phyloP scores from a whole-genome alignment of 2,888 invertebrate species.

The Ischnura elegans region DNA sequence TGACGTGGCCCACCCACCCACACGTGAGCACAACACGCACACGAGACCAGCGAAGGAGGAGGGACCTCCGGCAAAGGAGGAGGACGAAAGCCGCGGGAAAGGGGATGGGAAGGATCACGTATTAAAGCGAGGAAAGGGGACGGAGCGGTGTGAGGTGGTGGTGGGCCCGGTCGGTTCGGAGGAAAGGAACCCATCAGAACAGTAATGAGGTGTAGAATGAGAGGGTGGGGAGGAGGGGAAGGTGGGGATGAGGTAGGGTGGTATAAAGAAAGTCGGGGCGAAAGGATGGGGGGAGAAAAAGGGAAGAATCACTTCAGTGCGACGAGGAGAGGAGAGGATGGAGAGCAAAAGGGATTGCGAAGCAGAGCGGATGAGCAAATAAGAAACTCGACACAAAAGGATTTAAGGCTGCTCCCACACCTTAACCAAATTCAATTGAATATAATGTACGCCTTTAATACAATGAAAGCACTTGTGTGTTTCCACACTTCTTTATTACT shows the following conservation, averaged over 20 bases:
- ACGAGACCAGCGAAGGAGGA: background rate
- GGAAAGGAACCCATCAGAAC: constrained; percentile 56
- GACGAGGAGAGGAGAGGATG: background rate
- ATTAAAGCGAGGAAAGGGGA: background rate
- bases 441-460: too few species aligned
- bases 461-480: too few species aligned
- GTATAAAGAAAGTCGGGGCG: too few species aligned
- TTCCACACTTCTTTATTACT: too few species aligned
- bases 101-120: background rate
- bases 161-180: background rate
- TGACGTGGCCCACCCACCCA: constrained; percentile 60
- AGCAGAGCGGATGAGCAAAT: background rate
- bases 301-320: background rate
- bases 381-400: background rate
- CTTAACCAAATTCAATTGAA: too few species aligned
- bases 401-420: background rate
- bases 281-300: background rate
- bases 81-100: too few species aligned
- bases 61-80: background rate
- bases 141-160: too few species aligned
- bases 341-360: background rate
- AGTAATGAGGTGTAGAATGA: constrained; percentile 55
- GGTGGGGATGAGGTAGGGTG: background rate
- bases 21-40: background rate
- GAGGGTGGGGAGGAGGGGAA: background rate